A percentile compares a stretch with the other conserved stretches of the same genome.
Evolutionary conservation across 2,888 invertebrate species (phyloP).

Genomic region (Lasioglossum malachurum): DNA sequence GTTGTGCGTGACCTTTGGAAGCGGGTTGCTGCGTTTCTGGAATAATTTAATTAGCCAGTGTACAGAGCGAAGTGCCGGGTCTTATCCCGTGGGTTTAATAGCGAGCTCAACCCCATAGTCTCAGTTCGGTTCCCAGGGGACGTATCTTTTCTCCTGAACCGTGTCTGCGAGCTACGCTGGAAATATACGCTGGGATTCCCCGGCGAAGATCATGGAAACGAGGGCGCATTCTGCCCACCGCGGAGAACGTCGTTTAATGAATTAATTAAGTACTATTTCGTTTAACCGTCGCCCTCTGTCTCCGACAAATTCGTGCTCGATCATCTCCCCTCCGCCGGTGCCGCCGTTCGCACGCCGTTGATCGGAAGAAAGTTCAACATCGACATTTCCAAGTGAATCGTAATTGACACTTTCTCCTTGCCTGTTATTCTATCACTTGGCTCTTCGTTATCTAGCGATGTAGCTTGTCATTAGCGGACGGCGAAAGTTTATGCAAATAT

Average conservation of each 20-base stretch:
- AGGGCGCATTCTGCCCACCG: constrained; percentile 20
- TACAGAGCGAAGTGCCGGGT: constrained; percentile 78
- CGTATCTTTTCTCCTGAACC: constrained; percentile 54
- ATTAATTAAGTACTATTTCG: constrained; percentile 66
- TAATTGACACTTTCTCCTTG: constrained; percentile 3
- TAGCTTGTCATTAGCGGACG: neutral
- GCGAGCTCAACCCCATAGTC: constrained; percentile 75
- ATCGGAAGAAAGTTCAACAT: neutral
- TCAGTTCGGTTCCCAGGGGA: constrained; percentile 74
- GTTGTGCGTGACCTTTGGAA: neutral
- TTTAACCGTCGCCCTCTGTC: constrained; percentile 7
- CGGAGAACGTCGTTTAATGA: constrained; percentile 56
- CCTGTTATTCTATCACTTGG: neutral
- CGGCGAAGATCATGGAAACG: constrained; percentile 39
- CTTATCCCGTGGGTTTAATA: constrained; percentile 82
- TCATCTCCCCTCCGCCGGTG: neutral
- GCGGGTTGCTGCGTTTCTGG: constrained; percentile 71
- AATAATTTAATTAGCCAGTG: constrained; percentile 82
- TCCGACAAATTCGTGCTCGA: constrained; percentile 23
- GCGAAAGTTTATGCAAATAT: constrained; percentile 5
- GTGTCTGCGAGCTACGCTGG: constrained; percentile 24
- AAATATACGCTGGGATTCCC: constrained; percentile 30
- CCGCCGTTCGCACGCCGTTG: neutral
- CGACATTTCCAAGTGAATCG: neutral
- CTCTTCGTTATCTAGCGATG: neutral